These are phyloP conservation scores for Thunnus thynnus DNA, from an alignment of 2,113 vertebrate species.

Conservation along the genomic window DNA sequence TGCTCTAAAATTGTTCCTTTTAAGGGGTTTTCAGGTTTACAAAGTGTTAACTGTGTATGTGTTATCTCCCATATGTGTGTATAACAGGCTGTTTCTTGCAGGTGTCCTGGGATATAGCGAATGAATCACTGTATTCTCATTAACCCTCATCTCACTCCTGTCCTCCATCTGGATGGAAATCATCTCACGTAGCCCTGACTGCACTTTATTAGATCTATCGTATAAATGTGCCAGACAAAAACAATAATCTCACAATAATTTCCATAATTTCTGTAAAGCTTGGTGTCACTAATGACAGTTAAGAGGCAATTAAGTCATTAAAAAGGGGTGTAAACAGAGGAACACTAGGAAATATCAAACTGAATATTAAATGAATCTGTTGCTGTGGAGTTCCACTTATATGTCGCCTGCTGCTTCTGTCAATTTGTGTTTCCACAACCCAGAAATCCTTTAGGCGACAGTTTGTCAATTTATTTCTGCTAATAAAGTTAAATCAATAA, in stretches of 20 bases:
- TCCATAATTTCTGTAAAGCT: neutral
- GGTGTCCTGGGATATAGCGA: constrained; percentile 16
- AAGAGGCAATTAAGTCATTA: neutral
- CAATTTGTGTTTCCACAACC: neutral
- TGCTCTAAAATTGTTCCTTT: neutral
- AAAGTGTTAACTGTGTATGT: constrained; percentile 5
- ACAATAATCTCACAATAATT: neutral
- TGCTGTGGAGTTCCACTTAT: constrained; percentile 26
- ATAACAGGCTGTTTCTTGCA: constrained; percentile 22
- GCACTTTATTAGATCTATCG: neutral
- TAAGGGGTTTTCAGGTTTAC: too few species aligned
- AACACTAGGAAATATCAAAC: constrained; percentile 3
- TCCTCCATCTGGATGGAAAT: constrained; percentile 19
- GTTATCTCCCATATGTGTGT: neutral
- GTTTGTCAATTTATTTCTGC: neutral
- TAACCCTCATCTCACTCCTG: constrained; percentile 4
- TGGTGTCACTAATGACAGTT: neutral
- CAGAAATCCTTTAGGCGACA: neutral
- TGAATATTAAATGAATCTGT: neutral
- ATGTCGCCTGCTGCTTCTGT: neutral
- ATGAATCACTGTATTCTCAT: constrained; percentile 44
- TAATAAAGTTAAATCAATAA: neutral
- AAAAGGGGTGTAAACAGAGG: constrained; percentile 1
- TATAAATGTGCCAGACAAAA: constrained; percentile 5
- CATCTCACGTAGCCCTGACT: neutral